Conservation (phyloP, 2,888 invertebrate species). For the Apotomis turbidana region DNA sequence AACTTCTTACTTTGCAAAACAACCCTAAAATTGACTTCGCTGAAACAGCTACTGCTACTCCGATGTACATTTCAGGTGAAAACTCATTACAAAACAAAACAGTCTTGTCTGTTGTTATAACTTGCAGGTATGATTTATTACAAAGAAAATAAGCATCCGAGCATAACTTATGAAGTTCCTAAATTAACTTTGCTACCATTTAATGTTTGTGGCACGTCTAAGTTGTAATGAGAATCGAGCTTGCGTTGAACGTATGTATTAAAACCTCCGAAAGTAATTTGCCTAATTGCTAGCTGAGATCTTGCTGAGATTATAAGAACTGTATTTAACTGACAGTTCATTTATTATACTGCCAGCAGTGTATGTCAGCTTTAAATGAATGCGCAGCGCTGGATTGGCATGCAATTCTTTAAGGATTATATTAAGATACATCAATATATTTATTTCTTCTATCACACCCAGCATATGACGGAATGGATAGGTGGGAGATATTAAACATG, state of each 20-base stretch:
- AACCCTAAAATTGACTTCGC: neutral
- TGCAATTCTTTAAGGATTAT: neutral
- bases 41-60: neutral
- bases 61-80: slow-evolving; percentile 13
- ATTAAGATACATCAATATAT: neutral
- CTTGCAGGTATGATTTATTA: slow-evolving; percentile 30
- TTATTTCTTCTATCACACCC: neutral
- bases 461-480: no score
- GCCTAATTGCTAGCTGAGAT: slow-evolving; percentile 26
- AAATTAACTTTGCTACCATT: slow-evolving; percentile 29
- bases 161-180: slow-evolving; percentile 24
- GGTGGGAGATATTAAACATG: no score
- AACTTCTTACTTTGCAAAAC: neutral
- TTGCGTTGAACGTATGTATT: slow-evolving; percentile 15
- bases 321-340: slow-evolving; percentile 22
- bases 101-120: slow-evolving; percentile 27
- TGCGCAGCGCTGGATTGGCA: neutral
- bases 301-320: slow-evolving; percentile 9
- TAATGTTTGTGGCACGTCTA: slow-evolving; percentile 24
- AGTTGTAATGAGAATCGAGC: slow-evolving; percentile 28
- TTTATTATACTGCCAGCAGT: neutral
- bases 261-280: slow-evolving; percentile 27
- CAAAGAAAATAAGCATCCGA: slow-evolving; percentile 28
- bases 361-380: slow-evolving; percentile 2
- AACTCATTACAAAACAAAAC: slow-evolving; percentile 27